phyloP scores from a whole-genome alignment of 2,888 invertebrate species.

The Oeneis ivallda region DNA sequence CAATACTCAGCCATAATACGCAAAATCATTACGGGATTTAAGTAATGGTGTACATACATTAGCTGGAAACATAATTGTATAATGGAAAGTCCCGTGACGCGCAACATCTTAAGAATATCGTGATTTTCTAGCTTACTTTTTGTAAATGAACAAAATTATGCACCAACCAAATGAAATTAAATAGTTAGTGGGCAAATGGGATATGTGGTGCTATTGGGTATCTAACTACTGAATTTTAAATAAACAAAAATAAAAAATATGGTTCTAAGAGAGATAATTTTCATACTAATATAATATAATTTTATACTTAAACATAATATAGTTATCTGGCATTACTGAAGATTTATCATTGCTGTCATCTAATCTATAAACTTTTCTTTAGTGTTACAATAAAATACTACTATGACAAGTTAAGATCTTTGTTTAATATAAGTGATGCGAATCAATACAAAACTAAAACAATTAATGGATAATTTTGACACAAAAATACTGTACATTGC shows the following conservation, averaged over 20 bases:
- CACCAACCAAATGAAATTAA: constrained; percentile 8
- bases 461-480: background rate
- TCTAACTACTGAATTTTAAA: constrained; percentile 22
- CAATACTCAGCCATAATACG: too few relatives aligned
- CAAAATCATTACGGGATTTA: too few relatives aligned
- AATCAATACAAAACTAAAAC: constrained; percentile 24
- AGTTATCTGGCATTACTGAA: background rate
- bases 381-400: background rate
- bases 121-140: too few relatives aligned
- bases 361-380: background rate
- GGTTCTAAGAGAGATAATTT: constrained; percentile 10
- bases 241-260: constrained; percentile 23
- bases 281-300: constrained; percentile 20
- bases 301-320: background rate
- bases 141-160: too few relatives aligned
- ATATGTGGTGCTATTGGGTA: constrained; percentile 26
- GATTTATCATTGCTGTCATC: too few relatives aligned
- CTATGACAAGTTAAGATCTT: constrained; percentile 28
- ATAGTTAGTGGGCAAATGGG: constrained; percentile 14
- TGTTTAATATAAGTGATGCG: constrained; percentile 75
- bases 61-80: too few relatives aligned
- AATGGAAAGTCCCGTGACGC: too few relatives aligned
- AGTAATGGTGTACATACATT: too few relatives aligned
- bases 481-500: background rate
- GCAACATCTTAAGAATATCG: too few relatives aligned